Evolutionary conservation across 2,888 invertebrate genomes (phyloP).

Genomic region (Pinctada fucata): DNA sequence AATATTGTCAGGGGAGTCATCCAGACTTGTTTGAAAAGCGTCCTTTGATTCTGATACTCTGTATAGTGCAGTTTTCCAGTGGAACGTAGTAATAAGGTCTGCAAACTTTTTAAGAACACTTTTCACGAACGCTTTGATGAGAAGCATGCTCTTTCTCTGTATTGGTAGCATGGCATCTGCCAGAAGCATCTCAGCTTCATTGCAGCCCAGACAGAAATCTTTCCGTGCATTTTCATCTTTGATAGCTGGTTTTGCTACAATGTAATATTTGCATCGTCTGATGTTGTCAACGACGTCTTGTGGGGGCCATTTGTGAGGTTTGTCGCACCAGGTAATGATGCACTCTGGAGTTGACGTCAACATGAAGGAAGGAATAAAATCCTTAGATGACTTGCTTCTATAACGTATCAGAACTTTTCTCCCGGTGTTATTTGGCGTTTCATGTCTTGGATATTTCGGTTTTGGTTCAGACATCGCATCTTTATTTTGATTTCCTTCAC

Average conservation of each 20-base stretch:
- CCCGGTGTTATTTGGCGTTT: too few relatives aligned
- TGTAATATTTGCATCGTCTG: conserved; percentile 41
- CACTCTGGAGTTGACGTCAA: conserved; percentile 39
- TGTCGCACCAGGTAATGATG: conserved; percentile 39
- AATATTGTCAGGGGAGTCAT: not conserved
- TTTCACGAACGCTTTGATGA: conserved; percentile 48
- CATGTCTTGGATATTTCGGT: not conserved
- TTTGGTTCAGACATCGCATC: not conserved
- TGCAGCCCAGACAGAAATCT: conserved; percentile 55
- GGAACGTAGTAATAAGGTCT: conserved; percentile 44
- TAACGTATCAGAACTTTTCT: conserved; percentile 25
- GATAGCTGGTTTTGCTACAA: conserved; percentile 49
- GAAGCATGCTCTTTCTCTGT: conserved; percentile 45
- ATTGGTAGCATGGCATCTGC: conserved; percentile 35
- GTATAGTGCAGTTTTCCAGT: conserved; percentile 49
- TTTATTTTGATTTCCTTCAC: not conserved
- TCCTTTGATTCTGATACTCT: conserved; percentile 40
- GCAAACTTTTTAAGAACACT: conserved; percentile 28
- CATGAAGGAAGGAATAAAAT: conserved; percentile 50
- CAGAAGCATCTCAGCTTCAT: conserved; percentile 46
- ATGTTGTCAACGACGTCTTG: conserved; percentile 39
- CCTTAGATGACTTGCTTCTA: conserved; percentile 43
- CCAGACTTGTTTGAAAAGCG: not conserved
- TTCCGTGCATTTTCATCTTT: conserved; percentile 25
- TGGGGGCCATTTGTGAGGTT: conserved; percentile 42